Evolutionary conservation across 2,113 vertebrate species (phyloP).

Genomic region (Halichoeres trimaculatus): DNA sequence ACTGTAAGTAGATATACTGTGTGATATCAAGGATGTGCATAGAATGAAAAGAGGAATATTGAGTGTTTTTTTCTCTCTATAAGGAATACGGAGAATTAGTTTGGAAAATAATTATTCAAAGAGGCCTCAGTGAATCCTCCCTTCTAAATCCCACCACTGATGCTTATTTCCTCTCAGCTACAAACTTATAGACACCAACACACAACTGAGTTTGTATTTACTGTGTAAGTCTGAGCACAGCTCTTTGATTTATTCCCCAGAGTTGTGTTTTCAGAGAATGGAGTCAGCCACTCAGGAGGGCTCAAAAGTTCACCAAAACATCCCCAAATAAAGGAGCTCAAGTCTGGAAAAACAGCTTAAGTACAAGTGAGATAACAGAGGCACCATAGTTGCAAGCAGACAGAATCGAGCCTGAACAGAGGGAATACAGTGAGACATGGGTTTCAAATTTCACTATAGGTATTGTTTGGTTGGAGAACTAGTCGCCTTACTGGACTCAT

Average conservation of each 20-base stretch:
- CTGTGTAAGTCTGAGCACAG: constrained; percentile 29
- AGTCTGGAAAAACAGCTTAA: constrained; percentile 44
- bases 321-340: constrained; percentile 53
- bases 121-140: constrained; percentile 29
- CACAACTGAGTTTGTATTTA: constrained; percentile 47
- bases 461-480: constrained; percentile 22
- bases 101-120: constrained; percentile 53
- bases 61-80: constrained; percentile 26
- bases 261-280: constrained; percentile 52
- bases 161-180: constrained; percentile 43
- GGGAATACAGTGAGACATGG: constrained; percentile 22
- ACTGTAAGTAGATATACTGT: constrained; percentile 31
- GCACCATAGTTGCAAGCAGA: constrained; percentile 39
- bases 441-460: constrained; percentile 27
- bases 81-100: constrained; percentile 31
- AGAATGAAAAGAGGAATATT: constrained; percentile 22
- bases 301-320: constrained; percentile 62
- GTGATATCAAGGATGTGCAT: constrained; percentile 25
- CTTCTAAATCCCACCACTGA: constrained; percentile 52
- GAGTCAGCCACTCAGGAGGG: constrained; percentile 46
- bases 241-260: constrained; percentile 51
- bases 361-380: constrained; percentile 56
- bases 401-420: constrained; percentile 29
- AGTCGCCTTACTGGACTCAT: constrained; percentile 13
- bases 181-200: constrained; percentile 41